Conservation (phyloP, 2,113 vertebrate species). For the Tinamus guttatus region DNA sequence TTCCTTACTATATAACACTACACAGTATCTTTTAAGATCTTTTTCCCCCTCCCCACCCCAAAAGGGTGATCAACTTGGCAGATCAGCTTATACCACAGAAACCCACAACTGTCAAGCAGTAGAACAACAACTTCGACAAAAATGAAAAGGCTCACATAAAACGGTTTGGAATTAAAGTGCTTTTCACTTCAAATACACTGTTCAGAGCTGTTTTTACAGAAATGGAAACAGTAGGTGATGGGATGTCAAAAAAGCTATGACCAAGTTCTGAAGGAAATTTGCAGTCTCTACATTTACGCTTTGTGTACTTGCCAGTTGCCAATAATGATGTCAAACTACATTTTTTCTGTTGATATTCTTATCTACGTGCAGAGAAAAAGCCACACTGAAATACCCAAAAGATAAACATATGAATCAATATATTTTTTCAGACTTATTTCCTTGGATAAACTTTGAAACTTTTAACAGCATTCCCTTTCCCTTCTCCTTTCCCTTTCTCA, state of each 20-base stretch:
- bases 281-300: not conserved
- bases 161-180: not conserved
- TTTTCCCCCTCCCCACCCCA: no score
- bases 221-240: not conserved
- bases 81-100: not conserved
- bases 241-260: not conserved
- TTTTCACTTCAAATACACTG: not conserved
- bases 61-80: not conserved
- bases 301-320: not conserved
- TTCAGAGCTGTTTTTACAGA: not conserved
- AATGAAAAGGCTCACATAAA: not conserved
- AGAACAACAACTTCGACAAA: not conserved
- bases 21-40: not conserved
- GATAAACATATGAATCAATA: not conserved
- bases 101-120: not conserved
- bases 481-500: not conserved
- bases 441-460: not conserved
- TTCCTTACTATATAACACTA: not conserved
- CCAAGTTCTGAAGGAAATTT: not conserved
- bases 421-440: not conserved
- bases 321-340: not conserved
- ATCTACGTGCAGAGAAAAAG: not conserved
- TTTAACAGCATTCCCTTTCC: not conserved
- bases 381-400: not conserved
- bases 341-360: not conserved